phyloP scores from a whole-genome alignment of 2,888 invertebrate species.

The Emmelina monodactyla region DNA sequence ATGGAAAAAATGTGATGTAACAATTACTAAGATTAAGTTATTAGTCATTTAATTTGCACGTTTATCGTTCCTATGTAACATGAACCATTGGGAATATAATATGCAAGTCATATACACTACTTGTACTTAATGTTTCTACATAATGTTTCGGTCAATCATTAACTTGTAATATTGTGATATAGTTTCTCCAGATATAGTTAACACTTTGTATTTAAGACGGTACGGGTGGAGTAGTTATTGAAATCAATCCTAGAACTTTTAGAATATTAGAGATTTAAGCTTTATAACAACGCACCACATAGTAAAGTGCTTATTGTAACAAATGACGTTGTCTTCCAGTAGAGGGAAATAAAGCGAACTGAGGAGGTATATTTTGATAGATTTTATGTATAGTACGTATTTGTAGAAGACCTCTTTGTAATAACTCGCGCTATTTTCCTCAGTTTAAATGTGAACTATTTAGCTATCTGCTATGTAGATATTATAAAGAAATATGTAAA shows the following conservation, averaged over 20 bases:
- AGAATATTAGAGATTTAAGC: too few relatives aligned
- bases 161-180: constrained; percentile 52
- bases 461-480: constrained; percentile 28
- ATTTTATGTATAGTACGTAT: too few relatives aligned
- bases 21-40: constrained; percentile 35
- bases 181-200: constrained; percentile 46
- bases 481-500: constrained; percentile 31
- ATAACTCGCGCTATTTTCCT: too few relatives aligned
- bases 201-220: constrained; percentile 10
- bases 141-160: constrained; percentile 31
- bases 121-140: constrained; percentile 52
- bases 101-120: constrained; percentile 41
- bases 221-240: neutral
- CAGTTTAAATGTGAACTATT: too few relatives aligned
- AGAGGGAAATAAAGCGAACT: constrained; percentile 21
- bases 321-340: constrained; percentile 51
- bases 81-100: constrained; percentile 35
- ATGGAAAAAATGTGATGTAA: constrained; percentile 40
- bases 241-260: neutral
- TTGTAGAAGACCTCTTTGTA: too few relatives aligned
- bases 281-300: neutral
- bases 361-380: constrained; percentile 9
- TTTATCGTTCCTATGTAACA: constrained; percentile 52
- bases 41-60: constrained; percentile 33
- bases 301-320: neutral